Evolutionary conservation across 2,797 vertebrate genomes (phyloP).

Genomic region (Dicrostonyx torquatus): DNA sequence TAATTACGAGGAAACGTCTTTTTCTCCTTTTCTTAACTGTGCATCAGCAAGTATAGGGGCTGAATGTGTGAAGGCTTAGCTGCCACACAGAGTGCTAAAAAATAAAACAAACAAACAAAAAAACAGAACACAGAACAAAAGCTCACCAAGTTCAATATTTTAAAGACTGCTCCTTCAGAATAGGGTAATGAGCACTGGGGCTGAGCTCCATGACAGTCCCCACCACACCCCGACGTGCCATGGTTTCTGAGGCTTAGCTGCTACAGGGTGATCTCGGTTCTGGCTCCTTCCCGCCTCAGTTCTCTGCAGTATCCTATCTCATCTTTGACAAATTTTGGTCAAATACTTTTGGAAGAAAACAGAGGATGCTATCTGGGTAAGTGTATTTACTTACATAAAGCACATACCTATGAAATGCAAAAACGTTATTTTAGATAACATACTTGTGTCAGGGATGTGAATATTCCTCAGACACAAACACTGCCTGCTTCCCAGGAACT

Average conservation of each 20-base stretch:
- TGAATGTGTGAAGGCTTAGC: background rate
- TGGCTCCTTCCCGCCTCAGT: background rate
- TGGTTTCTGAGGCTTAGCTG: background rate
- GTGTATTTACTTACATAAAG: background rate
- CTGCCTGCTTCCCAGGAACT: background rate
- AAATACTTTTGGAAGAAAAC: background rate
- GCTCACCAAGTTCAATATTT: background rate
- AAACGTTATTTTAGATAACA: background rate
- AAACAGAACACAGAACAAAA: background rate
- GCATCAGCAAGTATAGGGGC: background rate
- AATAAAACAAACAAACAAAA: background rate
- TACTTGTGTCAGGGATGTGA: background rate
- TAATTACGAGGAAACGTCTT: background rate
- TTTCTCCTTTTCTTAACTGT: background rate
- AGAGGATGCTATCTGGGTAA: background rate
- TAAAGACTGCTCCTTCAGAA: background rate
- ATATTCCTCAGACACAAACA: background rate
- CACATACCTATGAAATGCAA: background rate
- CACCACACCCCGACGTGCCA: background rate
- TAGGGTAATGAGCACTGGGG: background rate
- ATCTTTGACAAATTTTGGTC: background rate
- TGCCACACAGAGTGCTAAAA: background rate
- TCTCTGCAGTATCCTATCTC: background rate
- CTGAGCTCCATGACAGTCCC: background rate
- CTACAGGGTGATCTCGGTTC: background rate